A percentile compares a stretch with the other conserved stretches of the same genome.
These are phyloP conservation scores for Mellivora capensis DNA, from an alignment of 2,113 vertebrate species.

Conservation along the genomic window DNA sequence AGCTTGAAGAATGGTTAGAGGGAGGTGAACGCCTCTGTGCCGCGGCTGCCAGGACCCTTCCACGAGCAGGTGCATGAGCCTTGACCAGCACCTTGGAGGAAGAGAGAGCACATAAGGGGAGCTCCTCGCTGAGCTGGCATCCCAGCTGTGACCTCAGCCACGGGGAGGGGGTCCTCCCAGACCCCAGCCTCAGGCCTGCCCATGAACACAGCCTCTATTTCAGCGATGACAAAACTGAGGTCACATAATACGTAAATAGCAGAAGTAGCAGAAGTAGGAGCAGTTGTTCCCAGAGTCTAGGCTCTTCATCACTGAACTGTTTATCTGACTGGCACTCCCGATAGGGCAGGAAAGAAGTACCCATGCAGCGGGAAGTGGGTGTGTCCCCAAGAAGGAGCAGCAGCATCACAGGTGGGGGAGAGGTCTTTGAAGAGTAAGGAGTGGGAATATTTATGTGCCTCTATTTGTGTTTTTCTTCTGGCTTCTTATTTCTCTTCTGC, in stretches of 20 bases:
- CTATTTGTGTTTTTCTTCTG: background rate
- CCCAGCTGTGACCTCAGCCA: background rate
- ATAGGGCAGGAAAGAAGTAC: background rate
- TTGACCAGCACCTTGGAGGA: background rate
- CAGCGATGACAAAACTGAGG: background rate
- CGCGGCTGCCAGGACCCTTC: background rate
- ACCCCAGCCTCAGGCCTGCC: background rate
- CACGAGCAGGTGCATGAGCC: too few relatives aligned
- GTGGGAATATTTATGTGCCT: background rate
- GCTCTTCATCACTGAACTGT: background rate
- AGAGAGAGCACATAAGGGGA: background rate
- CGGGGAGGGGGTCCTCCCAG: accelerated
- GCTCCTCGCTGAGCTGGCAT: background rate
- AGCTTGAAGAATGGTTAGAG: background rate
- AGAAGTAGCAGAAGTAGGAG: background rate
- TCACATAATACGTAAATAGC: background rate
- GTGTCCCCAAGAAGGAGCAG: background rate
- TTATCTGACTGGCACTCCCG: background rate
- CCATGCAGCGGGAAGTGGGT: too few relatives aligned
- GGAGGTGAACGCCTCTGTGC: background rate
- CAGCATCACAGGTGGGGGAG: background rate
- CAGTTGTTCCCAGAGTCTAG: background rate
- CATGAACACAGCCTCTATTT: too few relatives aligned
- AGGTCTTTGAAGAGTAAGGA: background rate
- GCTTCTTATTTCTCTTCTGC: background rate